Conservation (phyloP, 2,888 invertebrate species). For the Macrosoma leucophasiata region DNA sequence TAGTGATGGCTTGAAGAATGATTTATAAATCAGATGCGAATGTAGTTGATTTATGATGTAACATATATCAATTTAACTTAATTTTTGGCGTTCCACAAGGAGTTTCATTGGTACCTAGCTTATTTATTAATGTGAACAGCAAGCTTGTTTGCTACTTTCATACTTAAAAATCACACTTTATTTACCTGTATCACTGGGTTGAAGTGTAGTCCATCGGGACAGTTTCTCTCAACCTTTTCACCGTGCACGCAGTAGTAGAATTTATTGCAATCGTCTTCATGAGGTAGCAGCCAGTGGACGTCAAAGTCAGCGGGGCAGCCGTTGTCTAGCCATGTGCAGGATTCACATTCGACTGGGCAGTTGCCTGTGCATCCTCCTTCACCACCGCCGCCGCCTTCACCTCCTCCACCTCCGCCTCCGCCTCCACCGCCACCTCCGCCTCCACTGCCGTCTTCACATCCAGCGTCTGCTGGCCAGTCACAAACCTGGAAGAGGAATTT, state of each 20-base stretch:
- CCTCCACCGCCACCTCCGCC: constrained; percentile 7
- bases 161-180: too few species aligned
- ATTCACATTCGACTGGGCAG: background rate
- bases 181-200: constrained; percentile 15
- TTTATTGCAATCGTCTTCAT: constrained; percentile 32
- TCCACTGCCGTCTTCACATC: constrained; percentile 10
- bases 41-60: too few species aligned
- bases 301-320: constrained; percentile 34
- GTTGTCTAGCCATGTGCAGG: too few species aligned
- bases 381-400: constrained; percentile 4
- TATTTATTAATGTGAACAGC: too few species aligned
- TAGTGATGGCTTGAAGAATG: background rate
- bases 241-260: constrained; percentile 41
- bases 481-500: too few species aligned
- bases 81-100: too few species aligned
- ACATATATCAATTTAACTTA: too few species aligned
- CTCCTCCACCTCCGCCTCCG: constrained; percentile 6
- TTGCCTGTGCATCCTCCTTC: constrained; percentile 5
- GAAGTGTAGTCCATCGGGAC: constrained; percentile 18
- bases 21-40: too few species aligned
- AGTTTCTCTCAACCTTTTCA: constrained; percentile 24
- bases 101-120: too few species aligned
- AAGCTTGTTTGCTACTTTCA: too few species aligned
- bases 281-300: constrained; percentile 33
- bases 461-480: constrained; percentile 10